Base-by-base conservation (phyloP, 2,888 invertebrate species). In the Hyppa rectilinea region DNA sequence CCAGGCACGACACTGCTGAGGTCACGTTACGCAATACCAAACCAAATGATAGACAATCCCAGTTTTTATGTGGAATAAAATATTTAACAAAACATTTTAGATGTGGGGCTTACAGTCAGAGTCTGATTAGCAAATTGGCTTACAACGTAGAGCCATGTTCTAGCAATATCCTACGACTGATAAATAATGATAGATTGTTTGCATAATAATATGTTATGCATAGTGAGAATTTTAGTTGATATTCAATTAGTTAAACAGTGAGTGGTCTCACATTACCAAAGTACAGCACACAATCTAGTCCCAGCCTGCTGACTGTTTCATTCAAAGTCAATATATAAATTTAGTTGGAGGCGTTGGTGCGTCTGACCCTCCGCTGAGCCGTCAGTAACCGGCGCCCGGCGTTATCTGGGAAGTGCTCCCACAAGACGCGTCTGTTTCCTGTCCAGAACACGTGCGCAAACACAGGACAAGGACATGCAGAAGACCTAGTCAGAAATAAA, bases 401-500 rank as follows among this genome's bases (percentile, higher is more conserved):
- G 53, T 60, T 85, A 75, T 80, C 84, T 76, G 56, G 73, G 75
- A 81, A 78, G 75, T 62, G 72, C 69, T 63, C 80, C 76, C 81
- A 53, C 69, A 78, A 73, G 74, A 71, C 76, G 77, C 73, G 81
- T 82, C 86, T 87, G 86, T 82, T 87, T 85, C 82, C 85, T 82
- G 78, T 81, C 77, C 60, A 56, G 64, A 56, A 62, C 64, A 74
- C 72, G 71, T 62, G 73, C 67, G n/a, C n/a, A n/a, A n/a, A 59
- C 47, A 14, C 26, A 20, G n/a, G n/a, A n/a, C n/a, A n/a, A n/a
- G n/a, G n/a, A n/a, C n/a, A n/a, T n/a, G 5, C 34, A 40, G 38
- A 58, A 58, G 20, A 40, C 12, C 26, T 23, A 38, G 38, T 26
- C 56, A 38, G 38, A n/a, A n/a, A n/a, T n/a, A n/a, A n/a, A n/a